Evolutionary conservation across 2,888 invertebrate genomes (phyloP), one percentile per base, ranked within the genome.

Genomic region (Petrolisthes cinctipes): DNA sequence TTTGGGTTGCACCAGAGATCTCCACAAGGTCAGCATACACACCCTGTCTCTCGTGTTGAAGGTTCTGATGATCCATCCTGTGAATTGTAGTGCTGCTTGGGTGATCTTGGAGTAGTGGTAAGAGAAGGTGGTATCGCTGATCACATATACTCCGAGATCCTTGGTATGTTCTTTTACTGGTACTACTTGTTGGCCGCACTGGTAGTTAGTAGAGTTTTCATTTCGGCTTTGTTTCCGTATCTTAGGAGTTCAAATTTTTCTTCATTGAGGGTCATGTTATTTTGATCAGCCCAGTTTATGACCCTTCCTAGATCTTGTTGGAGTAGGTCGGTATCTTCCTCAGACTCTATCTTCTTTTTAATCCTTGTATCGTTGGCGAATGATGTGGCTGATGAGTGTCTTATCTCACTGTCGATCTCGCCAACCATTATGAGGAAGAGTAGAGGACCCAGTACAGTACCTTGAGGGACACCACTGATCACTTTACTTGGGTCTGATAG

Each of bases 321-420:
- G 9, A 75, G 75, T 11, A 23, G 75, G 37, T 9, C 4, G 14
- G 1, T n/a, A n/a, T 75, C 37, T 17, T 75, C 20, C 20, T 75
- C 9, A 17, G 23, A 9, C 66, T 66, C 75, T 17, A 75, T 75
- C 75, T 37, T 4, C 1, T n/a, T 23, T n/a, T 75, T 75, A 9
- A 75, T n/a, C 37, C 75, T n/a, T 37, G 23, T 75, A n/a, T 75
- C 75, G n/a, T 75, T n/a, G n/a, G 75, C 75, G n/a, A n/a, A 75
- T 75, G 75, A 75, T 2, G 11, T 75, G 75, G 75, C 37, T n/a
- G 9, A n/a, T 9, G 37, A 75, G 20, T 75, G 20, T n/a, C 4
- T 9, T 11, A 75, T 9, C n/a, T 4, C 75, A 17, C n/a, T n/a
- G 20, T 23, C 75, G 9, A 75, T 23, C 6, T 75, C 23, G 6